Evolutionary conservation across 2,113 vertebrate genomes (phyloP).

Genomic region (Coptodon bakossiorum): DNA sequence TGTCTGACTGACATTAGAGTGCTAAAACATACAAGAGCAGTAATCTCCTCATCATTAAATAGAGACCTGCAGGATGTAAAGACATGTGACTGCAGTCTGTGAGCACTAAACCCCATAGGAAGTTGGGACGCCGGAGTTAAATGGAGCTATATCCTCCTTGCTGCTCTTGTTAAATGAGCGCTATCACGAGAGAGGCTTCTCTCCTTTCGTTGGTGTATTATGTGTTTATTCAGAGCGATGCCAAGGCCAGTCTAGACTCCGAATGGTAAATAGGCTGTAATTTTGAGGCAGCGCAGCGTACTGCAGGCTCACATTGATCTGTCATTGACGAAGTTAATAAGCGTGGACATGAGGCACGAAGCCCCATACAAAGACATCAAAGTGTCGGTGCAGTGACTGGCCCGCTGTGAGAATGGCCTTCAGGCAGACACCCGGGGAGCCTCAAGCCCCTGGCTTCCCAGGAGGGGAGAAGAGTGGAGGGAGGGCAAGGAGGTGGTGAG

Average conservation of each 20-base stretch:
- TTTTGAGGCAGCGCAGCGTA: conserved; percentile 26
- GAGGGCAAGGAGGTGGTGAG: background rate
- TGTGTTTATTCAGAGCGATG: conserved; percentile 23
- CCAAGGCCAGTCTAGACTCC: conserved; percentile 24
- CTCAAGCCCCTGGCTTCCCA: conserved; percentile 19
- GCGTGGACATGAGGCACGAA: conserved; percentile 59
- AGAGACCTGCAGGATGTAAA: conserved; percentile 35
- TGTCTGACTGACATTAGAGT: conserved; percentile 38
- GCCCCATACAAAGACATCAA: conserved; percentile 69
- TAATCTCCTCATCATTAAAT: conserved; percentile 43
- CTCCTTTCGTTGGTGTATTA: background rate
- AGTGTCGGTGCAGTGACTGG: conserved; percentile 39
- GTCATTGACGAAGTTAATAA: conserved; percentile 70
- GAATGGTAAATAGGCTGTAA: conserved; percentile 44
- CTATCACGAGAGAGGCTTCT: conserved; percentile 6
- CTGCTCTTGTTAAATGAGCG: conserved; percentile 23
- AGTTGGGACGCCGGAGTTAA: conserved; percentile 34
- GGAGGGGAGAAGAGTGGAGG: background rate
- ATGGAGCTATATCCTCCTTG: conserved; percentile 44
- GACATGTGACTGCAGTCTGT: conserved; percentile 31
- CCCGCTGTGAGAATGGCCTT: conserved; percentile 57
- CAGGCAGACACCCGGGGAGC: conserved; percentile 58
- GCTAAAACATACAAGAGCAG: conserved; percentile 13
- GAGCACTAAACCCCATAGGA: conserved; percentile 26
- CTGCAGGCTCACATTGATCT: conserved; percentile 53